These are phyloP conservation scores for Syrmaticus mikado DNA, from an alignment of 2,113 vertebrate species.

Conservation along the genomic window DNA sequence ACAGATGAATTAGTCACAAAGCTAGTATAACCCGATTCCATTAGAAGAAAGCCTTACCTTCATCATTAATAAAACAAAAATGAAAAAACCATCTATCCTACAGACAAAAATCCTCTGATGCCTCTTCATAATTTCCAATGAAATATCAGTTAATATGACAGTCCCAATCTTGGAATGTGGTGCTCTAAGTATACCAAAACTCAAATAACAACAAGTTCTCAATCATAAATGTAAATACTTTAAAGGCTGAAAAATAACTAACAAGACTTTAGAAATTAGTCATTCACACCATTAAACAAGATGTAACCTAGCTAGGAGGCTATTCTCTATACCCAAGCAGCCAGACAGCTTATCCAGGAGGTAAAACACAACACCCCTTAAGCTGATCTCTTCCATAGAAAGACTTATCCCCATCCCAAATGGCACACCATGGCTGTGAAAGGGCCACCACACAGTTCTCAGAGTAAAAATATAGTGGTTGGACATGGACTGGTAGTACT, in stretches of 20 bases:
- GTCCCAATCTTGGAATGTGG: neutral
- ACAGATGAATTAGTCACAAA: neutral
- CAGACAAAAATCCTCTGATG: neutral
- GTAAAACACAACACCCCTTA: neutral
- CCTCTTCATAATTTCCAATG: neutral
- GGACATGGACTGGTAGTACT: neutral
- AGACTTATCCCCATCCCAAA: neutral
- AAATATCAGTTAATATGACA: neutral
- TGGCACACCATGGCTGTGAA: neutral
- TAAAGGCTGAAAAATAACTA: neutral
- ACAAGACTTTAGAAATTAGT: neutral
- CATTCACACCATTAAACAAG: neutral
- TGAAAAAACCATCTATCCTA: neutral
- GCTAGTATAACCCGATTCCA: neutral
- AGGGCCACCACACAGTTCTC: neutral
- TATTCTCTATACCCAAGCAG: neutral
- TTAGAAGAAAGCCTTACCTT: neutral
- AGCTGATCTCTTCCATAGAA: neutral
- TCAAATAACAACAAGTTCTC: neutral
- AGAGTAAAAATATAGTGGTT: rapidly evolving
- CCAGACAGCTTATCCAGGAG: neutral
- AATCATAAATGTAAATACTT: neutral
- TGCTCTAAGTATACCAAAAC: neutral
- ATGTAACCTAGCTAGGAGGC: neutral
- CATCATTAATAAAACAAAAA: neutral